Evolutionary conservation across 2,888 invertebrate species (phyloP).

Genomic region (Drosophila pseudotakahashii): DNA sequence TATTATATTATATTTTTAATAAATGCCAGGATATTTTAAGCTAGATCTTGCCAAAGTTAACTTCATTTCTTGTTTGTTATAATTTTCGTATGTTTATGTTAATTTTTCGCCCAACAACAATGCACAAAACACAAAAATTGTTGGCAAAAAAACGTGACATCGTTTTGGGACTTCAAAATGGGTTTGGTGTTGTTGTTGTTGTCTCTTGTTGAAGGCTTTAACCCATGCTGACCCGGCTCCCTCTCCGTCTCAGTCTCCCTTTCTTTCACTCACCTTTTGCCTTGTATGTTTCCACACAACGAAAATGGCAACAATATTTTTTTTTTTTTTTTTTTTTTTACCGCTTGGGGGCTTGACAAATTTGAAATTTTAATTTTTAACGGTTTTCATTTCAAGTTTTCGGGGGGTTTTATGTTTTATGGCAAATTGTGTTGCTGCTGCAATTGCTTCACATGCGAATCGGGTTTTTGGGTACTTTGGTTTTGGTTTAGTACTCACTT

Average conservation of each 20-base stretch:
- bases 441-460: slow-evolving; percentile 24
- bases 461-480: slow-evolving; percentile 2
- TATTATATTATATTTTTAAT: too few species aligned
- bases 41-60: neutral
- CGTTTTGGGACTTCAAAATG: slow-evolving; percentile 35
- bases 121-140: slow-evolving; percentile 7
- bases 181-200: slow-evolving; percentile 32
- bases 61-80: slow-evolving; percentile 58
- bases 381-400: slow-evolving; percentile 30
- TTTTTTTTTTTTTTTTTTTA: neutral
- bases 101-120: slow-evolving; percentile 52
- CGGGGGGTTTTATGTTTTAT: slow-evolving; percentile 3
- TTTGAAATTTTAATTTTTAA: slow-evolving; percentile 40
- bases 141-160: slow-evolving; percentile 46
- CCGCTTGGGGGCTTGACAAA: slow-evolving; percentile 41
- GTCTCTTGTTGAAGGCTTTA: slow-evolving; percentile 65
- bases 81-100: slow-evolving; percentile 72
- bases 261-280: slow-evolving; percentile 30
- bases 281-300: slow-evolving; percentile 26
- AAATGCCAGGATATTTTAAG: neutral
- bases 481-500: slow-evolving; percentile 1
- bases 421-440: slow-evolving; percentile 16
- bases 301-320: slow-evolving; percentile 27
- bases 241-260: slow-evolving; percentile 2
- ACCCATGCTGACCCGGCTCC: slow-evolving; percentile 64